Evolutionary conservation across 2,113 vertebrate genomes (phyloP).

Genomic region (Xerus inauris): DNA sequence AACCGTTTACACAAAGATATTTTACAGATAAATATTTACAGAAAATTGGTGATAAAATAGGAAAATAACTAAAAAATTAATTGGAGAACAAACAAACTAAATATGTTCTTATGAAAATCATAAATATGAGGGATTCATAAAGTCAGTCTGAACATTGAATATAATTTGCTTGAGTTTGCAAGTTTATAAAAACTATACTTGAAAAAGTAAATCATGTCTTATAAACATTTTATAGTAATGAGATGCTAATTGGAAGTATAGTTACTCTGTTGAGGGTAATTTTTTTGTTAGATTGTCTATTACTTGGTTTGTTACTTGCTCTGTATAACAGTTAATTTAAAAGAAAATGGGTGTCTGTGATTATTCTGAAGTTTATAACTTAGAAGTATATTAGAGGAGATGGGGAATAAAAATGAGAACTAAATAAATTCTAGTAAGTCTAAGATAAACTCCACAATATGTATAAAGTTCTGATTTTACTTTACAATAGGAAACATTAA

Average conservation of each 20-base stretch:
- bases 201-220: background rate
- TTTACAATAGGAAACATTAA: background rate
- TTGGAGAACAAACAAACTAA: background rate
- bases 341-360: background rate
- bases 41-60: background rate
- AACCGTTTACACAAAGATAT: background rate
- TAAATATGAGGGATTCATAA: background rate
- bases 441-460: background rate
- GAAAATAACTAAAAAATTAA: background rate
- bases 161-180: background rate
- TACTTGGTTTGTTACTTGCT: background rate
- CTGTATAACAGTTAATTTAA: background rate
- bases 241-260: background rate
- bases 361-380: background rate
- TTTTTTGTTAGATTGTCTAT: background rate
- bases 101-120: slow-evolving; percentile 19
- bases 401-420: background rate
- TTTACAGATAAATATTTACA: background rate
- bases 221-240: background rate
- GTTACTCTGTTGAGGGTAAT: background rate
- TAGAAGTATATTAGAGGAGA: background rate
- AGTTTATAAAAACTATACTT: background rate
- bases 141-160: background rate
- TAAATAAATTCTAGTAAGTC: background rate
- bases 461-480: background rate